Conservation (phyloP, 2,888 invertebrate genomes). For the Ecliptopera silaceata region DNA sequence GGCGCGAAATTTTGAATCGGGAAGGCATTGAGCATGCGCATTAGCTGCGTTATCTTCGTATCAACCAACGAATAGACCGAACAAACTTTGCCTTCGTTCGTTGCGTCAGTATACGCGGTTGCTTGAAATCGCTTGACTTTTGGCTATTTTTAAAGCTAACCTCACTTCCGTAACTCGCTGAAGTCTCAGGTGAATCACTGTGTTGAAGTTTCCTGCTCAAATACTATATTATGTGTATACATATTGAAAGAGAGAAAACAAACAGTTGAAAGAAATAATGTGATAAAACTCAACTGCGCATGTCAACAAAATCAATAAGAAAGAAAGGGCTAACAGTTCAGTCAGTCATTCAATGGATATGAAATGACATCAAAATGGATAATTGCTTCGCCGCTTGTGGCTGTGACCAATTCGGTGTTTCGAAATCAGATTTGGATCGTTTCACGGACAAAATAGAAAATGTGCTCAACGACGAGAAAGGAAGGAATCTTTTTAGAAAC, state of each 20-base stretch:
- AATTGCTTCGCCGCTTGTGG: constrained; percentile 77
- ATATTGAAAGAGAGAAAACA: no score
- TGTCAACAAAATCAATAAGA: constrained; percentile 60
- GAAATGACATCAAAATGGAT: constrained; percentile 60
- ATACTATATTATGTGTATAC: no score
- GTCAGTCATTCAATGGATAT: no score
- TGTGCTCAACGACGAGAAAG: constrained; percentile 74
- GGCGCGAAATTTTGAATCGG: no score
- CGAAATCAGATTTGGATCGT: constrained; percentile 76
- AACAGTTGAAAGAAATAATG: constrained; percentile 10
- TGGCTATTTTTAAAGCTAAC: constrained; percentile 74
- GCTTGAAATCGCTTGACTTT: constrained; percentile 53
- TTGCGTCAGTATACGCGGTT: constrained; percentile 58
- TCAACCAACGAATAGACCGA: no score
- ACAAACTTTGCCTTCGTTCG: no score
- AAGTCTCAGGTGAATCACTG: constrained; percentile 55
- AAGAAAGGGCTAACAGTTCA: constrained; percentile 40
- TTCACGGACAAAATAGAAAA: constrained; percentile 80
- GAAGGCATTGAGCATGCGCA: no score
- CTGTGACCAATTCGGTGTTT: constrained; percentile 70
- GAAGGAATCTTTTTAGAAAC: constrained; percentile 70
- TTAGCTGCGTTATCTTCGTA: no score
- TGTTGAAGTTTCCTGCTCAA: neutral
- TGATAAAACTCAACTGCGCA: constrained; percentile 21
- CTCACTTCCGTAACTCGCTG: constrained; percentile 59